Evolutionary conservation across 2,888 invertebrate genomes (phyloP).

Genomic region (Caenorhabditis wallacei): DNA sequence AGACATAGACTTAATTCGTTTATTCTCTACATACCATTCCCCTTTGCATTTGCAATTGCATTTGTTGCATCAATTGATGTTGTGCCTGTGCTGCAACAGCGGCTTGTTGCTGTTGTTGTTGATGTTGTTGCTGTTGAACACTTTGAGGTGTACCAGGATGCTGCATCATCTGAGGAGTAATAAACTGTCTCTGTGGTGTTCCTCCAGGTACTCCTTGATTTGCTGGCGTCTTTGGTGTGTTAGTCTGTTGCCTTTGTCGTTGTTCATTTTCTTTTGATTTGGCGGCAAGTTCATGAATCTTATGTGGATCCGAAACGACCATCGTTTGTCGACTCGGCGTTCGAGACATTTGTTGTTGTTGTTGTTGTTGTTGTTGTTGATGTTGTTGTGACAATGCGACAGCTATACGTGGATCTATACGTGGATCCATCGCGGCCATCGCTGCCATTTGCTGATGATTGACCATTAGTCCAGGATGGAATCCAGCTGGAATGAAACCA

Average conservation of each 20-base stretch:
- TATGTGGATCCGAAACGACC: slow-evolving; percentile 35
- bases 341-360: slow-evolving; percentile 50
- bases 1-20: background rate
- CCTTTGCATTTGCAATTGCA: slow-evolving; percentile 35
- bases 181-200: slow-evolving; percentile 34
- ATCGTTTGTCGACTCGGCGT: slow-evolving; percentile 56
- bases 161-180: slow-evolving; percentile 47
- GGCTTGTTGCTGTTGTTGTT: slow-evolving; percentile 31
- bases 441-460: slow-evolving; percentile 42
- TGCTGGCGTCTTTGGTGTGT: slow-evolving; percentile 36
- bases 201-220: background rate
- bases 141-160: slow-evolving; percentile 21
- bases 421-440: slow-evolving; percentile 37
- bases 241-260: slow-evolving; percentile 18
- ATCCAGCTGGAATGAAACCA: slow-evolving; percentile 36
- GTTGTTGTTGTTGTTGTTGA: slow-evolving; percentile 20
- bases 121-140: slow-evolving; percentile 40
- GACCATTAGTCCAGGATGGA: slow-evolving; percentile 32
- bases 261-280: slow-evolving; percentile 44
- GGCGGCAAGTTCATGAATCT: slow-evolving; percentile 63
- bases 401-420: slow-evolving; percentile 49
- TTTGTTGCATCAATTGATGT: slow-evolving; percentile 20
- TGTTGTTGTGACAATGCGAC: slow-evolving; percentile 21
- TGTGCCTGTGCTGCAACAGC: slow-evolving; percentile 15
- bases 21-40: slow-evolving; percentile 18